phyloP scores from a whole-genome alignment of 2,797 vertebrate species.

The Lagodon rhomboides region DNA sequence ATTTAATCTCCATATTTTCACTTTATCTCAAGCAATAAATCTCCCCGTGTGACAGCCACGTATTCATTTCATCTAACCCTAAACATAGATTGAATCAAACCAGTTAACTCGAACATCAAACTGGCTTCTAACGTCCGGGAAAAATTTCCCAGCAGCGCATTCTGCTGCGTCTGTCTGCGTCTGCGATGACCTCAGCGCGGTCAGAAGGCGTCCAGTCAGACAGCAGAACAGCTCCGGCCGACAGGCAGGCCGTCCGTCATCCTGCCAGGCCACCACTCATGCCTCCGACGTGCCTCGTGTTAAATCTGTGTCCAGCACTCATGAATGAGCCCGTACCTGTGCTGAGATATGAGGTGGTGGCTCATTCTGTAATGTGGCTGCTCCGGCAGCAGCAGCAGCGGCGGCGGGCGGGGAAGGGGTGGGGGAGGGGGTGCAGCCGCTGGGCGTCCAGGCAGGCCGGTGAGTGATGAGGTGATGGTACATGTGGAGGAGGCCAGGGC shows the following conservation, averaged over 20 bases:
- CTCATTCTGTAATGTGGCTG: slow-evolving; percentile 48
- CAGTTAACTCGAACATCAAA: slow-evolving; percentile 8
- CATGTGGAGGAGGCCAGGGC: slow-evolving; percentile 47
- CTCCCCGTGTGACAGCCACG: not conserved
- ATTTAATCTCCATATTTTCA: slow-evolving; percentile 15
- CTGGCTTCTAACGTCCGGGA: not conserved
- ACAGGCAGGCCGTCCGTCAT: slow-evolving; percentile 60
- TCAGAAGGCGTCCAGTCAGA: slow-evolving; percentile 41
- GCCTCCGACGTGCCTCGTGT: slow-evolving; percentile 50
- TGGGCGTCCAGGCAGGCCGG: slow-evolving; percentile 50
- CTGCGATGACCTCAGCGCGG: slow-evolving; percentile 55
- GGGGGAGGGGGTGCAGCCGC: slow-evolving; percentile 24
- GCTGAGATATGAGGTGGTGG: slow-evolving; percentile 72
- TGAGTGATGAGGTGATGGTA: slow-evolving; percentile 82
- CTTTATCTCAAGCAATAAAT: not conserved
- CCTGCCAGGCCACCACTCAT: slow-evolving; percentile 58
- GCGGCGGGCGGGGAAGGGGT: slow-evolving; percentile 25
- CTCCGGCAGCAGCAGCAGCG: slow-evolving; percentile 20
- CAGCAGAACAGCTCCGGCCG: slow-evolving; percentile 23
- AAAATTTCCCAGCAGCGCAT: slow-evolving; percentile 26
- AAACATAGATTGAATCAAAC: not conserved
- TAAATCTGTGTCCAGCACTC: slow-evolving; percentile 77
- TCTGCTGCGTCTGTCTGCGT: slow-evolving; percentile 6
- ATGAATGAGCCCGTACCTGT: slow-evolving; percentile 59
- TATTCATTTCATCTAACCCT: not conserved